A percentile compares a stretch with the other conserved stretches of the same genome.
phyloP scores from a whole-genome alignment of 2,797 vertebrate species.

The Trematomus bernacchii region DNA sequence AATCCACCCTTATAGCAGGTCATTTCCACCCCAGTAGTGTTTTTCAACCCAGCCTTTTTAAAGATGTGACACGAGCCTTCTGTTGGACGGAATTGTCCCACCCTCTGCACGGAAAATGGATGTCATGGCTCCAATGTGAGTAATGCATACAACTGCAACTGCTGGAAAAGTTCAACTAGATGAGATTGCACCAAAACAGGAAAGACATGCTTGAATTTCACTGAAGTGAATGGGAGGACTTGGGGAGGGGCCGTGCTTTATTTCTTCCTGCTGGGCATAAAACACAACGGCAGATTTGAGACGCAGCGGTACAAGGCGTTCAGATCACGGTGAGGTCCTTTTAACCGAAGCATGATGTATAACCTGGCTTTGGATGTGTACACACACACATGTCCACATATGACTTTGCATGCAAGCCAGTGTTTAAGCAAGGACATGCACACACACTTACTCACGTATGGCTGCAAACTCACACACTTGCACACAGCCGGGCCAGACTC shows the following conservation, averaged over 20 bases:
- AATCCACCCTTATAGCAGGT: neutral
- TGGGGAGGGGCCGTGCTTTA: neutral
- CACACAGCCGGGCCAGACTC: constrained; percentile 64
- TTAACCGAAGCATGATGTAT: neutral
- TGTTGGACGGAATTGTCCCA: neutral
- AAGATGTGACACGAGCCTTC: neutral
- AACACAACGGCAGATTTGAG: neutral
- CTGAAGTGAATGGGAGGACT: neutral
- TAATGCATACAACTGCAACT: neutral
- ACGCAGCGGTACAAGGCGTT: neutral
- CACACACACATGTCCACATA: neutral
- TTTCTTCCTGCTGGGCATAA: constrained; percentile 1
- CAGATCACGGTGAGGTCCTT: neutral
- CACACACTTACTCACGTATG: constrained; percentile 8
- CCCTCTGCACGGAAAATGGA: neutral
- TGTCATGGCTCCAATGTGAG: neutral
- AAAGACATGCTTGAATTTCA: neutral
- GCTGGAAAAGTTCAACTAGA: neutral
- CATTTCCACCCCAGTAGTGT: neutral
- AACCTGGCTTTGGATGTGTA: neutral
- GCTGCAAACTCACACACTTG: constrained; percentile 31
- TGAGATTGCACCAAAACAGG: constrained; percentile 4
- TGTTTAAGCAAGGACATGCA: neutral
- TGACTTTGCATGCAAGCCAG: neutral
- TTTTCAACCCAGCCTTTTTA: neutral